phyloP scores from a whole-genome alignment of 2,888 invertebrate species.

The Caenorhabditis panamensis region DNA sequence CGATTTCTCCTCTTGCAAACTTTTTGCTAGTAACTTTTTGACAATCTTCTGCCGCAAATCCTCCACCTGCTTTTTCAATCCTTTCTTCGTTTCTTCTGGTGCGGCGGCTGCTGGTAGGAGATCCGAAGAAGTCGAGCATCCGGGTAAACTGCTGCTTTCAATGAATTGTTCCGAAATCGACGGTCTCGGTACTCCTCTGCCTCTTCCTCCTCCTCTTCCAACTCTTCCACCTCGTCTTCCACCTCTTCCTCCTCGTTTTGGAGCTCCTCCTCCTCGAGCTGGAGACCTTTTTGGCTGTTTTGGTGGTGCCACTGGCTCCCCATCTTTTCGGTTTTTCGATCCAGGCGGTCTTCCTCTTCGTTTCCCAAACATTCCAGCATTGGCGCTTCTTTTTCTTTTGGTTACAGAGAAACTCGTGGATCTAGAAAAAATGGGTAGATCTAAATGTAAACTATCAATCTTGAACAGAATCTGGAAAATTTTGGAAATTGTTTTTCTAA shows the following conservation, averaged over 20 bases:
- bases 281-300: no score
- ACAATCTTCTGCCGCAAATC: background rate
- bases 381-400: background rate
- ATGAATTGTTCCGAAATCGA: no score
- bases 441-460: no score
- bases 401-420: background rate
- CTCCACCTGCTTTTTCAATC: slow-evolving; percentile 5
- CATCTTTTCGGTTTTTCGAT: slow-evolving; percentile 38
- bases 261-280: background rate
- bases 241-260: slow-evolving; percentile 26
- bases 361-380: background rate
- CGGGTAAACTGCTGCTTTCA: background rate
- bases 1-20: background rate
- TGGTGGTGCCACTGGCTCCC: slow-evolving; percentile 16
- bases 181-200: no score
- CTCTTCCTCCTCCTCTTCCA: background rate
- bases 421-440: no score
- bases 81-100: background rate
- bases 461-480: no score
- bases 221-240: no score
- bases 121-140: no score
- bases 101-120: background rate
- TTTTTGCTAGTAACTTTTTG: slow-evolving; percentile 13
- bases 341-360: slow-evolving; percentile 37
- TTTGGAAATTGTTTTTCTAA: no score